A percentile compares a stretch with the other conserved stretches of the same genome.
Evolutionary conservation across 2,797 vertebrate species (phyloP).

Genomic region (Sciaenops ocellatus): DNA sequence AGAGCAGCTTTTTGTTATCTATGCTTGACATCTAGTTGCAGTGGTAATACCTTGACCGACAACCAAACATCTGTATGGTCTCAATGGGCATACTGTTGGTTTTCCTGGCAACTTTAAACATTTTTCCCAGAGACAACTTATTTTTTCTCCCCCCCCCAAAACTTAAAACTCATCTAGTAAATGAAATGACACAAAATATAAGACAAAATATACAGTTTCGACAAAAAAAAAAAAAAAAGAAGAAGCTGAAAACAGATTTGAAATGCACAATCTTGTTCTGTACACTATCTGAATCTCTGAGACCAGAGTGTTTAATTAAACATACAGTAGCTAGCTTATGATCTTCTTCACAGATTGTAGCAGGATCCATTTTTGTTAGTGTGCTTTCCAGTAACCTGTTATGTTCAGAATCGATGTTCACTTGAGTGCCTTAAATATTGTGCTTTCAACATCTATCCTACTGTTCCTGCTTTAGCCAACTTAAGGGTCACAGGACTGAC

Average conservation of each 20-base stretch:
- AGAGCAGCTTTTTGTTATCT: constrained; percentile 84
- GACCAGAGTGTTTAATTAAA: constrained; percentile 60
- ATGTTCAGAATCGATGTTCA: constrained; percentile 55
- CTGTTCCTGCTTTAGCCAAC: constrained; percentile 50
- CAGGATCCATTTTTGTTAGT: constrained; percentile 66
- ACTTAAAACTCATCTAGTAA: constrained; percentile 39
- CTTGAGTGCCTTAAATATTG: constrained; percentile 76
- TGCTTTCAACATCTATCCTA: constrained; percentile 75
- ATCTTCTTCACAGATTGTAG: constrained; percentile 80
- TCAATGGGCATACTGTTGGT: constrained; percentile 54
- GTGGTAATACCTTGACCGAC: constrained; percentile 73
- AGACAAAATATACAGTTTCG: constrained; percentile 68
- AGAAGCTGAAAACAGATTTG: constrained; percentile 46
- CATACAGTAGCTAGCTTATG: constrained; percentile 83
- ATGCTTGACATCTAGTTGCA: constrained; percentile 81
- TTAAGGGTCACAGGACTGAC: constrained; percentile 56
- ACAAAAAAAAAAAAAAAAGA: constrained; percentile 29
- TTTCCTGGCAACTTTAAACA: constrained; percentile 46
- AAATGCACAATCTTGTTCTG: constrained; percentile 66
- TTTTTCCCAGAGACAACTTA: constrained; percentile 45
- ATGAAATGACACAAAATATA: constrained; percentile 62
- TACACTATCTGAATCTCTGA: constrained; percentile 65
- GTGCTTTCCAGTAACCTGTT: constrained; percentile 78
- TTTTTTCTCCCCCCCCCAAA: background rate
- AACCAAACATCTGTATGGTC: constrained; percentile 58